These are phyloP conservation scores for Istiophorus platypterus DNA, from an alignment of 2,113 vertebrate species.

Conservation along the genomic window DNA sequence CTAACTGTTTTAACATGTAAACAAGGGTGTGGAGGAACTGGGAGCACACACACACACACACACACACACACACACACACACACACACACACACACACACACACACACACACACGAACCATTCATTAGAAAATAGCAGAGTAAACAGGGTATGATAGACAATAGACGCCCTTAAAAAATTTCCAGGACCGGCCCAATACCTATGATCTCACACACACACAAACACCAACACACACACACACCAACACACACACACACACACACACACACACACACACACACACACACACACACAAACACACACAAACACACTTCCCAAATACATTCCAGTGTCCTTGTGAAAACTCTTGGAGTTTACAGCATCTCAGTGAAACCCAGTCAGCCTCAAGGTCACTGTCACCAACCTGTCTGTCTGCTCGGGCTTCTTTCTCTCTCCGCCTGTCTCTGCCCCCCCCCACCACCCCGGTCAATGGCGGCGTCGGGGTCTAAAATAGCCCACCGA, in stretches of 20 bases:
- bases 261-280: conserved; percentile 37
- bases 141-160: conserved; percentile 72
- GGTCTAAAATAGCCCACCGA: not conserved
- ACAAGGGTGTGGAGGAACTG: conserved; percentile 69
- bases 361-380: not conserved
- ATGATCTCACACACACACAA: conserved; percentile 30
- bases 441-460: not conserved
- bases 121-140: conserved; percentile 48
- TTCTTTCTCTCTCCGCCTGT: not conserved
- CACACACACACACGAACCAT: conserved; percentile 40
- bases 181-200: conserved; percentile 43
- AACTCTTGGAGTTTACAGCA: conserved; percentile 1
- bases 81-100: conserved; percentile 39
- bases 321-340: conserved; percentile 29
- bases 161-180: conserved; percentile 57
- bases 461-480: not conserved
- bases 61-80: conserved; percentile 29
- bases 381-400: not conserved
- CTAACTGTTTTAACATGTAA: conserved; percentile 28
- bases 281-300: conserved; percentile 35
- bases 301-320: conserved; percentile 36
- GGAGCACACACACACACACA: conserved; percentile 25
- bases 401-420: not conserved
- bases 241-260: conserved; percentile 40
- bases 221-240: conserved; percentile 33